These are phyloP conservation scores for Nylanderia fulva DNA, from an alignment of 1,140 invertebrate species.

Conservation along the genomic window DNA sequence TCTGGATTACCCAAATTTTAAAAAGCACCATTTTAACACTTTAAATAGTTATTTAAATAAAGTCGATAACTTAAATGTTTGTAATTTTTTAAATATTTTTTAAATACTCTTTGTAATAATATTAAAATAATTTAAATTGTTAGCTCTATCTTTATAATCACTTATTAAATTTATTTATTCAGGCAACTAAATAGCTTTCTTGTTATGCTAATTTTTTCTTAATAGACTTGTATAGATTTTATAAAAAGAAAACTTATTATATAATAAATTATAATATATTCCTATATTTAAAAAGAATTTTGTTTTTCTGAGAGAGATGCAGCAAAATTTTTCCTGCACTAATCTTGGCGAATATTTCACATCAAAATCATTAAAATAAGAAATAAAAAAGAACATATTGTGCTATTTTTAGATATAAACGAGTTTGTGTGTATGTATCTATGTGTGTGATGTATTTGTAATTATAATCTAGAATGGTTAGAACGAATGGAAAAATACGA, in stretches of 20 bases:
- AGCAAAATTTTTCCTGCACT: no score
- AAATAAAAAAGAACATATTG: not conserved
- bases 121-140: not conserved
- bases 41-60: not conserved
- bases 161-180: not conserved
- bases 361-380: not conserved
- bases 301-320: no score
- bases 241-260: constrained; percentile 1
- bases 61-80: not conserved
- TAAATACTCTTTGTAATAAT: not conserved
- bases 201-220: not conserved
- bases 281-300: no score
- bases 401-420: not conserved
- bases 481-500: not conserved
- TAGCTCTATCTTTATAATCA: not conserved
- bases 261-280: no score
- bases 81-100: not conserved
- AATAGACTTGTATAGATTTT: not conserved
- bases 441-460: not conserved
- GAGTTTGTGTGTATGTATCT: not conserved
- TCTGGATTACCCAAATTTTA: not conserved
- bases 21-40: not conserved
- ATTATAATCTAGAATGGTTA: not conserved
- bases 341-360: no score
- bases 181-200: not conserved